Conservation (phyloP, 2,797 vertebrate genomes). For the Ptychobarbus kaznakovi region DNA sequence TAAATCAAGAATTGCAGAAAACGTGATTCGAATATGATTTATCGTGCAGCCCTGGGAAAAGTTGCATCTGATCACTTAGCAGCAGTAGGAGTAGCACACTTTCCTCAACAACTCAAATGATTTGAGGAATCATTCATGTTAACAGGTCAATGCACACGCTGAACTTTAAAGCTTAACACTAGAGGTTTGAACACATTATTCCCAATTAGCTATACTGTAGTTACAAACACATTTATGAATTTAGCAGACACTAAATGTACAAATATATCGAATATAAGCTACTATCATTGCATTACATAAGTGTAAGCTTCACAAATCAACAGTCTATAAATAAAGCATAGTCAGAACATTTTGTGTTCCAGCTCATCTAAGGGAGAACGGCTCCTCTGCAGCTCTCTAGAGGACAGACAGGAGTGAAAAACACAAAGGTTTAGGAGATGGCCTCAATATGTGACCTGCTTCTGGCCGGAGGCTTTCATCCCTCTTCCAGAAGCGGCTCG, state of each 20-base stretch:
- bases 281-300: background rate
- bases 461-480: conserved; percentile 17
- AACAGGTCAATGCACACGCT: background rate
- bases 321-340: background rate
- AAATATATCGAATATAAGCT: background rate
- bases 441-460: conserved; percentile 10
- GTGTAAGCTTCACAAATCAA: background rate
- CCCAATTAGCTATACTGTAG: background rate
- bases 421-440: conserved; percentile 5
- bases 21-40: background rate
- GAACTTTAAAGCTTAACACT: background rate
- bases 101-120: background rate
- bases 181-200: background rate
- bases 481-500: background rate
- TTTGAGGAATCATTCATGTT: background rate
- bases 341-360: background rate
- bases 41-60: background rate
- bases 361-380: background rate
- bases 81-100: background rate
- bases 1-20: background rate
- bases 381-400: background rate
- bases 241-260: background rate
- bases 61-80: background rate
- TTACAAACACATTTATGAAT: background rate
- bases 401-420: background rate